Evolutionary conservation across 2,113 vertebrate species (phyloP).

Genomic region (Ictalurus furcatus): DNA sequence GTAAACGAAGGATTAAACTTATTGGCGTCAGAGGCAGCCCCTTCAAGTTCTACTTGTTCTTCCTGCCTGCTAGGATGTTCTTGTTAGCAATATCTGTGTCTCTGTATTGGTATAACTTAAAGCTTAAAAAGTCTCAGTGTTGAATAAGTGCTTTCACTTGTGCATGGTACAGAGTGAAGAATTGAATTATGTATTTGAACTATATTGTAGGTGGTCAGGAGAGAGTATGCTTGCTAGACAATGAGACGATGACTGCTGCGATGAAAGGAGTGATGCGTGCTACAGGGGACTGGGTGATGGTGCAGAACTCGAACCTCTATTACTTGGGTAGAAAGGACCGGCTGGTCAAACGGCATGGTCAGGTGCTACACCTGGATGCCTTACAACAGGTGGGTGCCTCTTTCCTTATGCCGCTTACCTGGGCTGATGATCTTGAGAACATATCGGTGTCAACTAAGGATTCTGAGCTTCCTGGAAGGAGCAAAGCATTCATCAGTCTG

Average conservation of each 20-base stretch:
- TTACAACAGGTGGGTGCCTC: conserved; percentile 79
- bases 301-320: conserved; percentile 72
- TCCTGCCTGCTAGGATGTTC: not conserved
- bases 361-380: conserved; percentile 80
- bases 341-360: conserved; percentile 89
- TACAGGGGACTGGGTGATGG: conserved; percentile 87
- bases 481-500: not conserved
- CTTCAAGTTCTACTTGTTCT: not conserved
- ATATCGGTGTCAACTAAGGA: not conserved
- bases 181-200: not conserved
- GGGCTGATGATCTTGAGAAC: not conserved
- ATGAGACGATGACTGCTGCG: conserved; percentile 70
- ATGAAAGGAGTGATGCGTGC: conserved; percentile 82
- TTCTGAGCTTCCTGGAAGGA: not conserved
- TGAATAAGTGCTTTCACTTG: not conserved
- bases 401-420: not conserved
- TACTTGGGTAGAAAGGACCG: conserved; percentile 88
- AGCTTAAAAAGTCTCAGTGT: not conserved
- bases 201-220: conserved; percentile 79
- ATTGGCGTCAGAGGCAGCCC: not conserved
- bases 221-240: conserved; percentile 87
- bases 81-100: not conserved
- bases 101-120: not conserved
- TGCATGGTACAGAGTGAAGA: not conserved
- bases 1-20: not conserved